Evolutionary conservation across 2,113 vertebrate species (phyloP).

Genomic region (Oophaga pumilio): DNA sequence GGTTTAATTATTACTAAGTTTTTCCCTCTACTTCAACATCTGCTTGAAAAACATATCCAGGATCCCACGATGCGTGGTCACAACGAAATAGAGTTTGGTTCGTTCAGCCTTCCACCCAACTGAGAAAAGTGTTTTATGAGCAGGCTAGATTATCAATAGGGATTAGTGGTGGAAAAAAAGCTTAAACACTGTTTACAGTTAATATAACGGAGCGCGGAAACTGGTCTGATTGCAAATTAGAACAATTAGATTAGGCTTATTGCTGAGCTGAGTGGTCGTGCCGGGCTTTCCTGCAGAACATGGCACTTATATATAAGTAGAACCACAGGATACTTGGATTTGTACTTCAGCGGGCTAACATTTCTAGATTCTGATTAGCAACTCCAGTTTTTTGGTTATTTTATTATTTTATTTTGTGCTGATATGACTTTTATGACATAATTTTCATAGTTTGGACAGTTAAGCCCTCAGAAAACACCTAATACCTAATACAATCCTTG

Average conservation of each 20-base stretch:
- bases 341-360: background rate
- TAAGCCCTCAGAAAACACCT: too few relatives aligned
- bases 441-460: background rate
- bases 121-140: conserved; percentile 24
- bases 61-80: background rate
- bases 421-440: background rate
- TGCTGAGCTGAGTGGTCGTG: background rate
- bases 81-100: background rate
- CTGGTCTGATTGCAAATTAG: conserved; percentile 26
- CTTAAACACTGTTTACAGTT: background rate
- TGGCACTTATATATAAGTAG: background rate
- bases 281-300: background rate
- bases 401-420: background rate
- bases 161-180: conserved; percentile 30
- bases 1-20: conserved; percentile 35
- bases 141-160: conserved; percentile 17
- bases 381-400: background rate
- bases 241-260: conserved; percentile 1
- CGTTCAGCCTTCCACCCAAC: background rate
- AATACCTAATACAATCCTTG: too few relatives aligned
- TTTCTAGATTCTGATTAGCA: background rate
- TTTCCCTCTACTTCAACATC: background rate
- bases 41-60: conserved; percentile 1
- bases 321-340: background rate
- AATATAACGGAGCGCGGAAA: background rate